Percentiles rank a stretch among this genome's conserved stretches.
Conservation (phyloP, 2,113 vertebrate species). For the Laticauda laticaudata region DNA sequence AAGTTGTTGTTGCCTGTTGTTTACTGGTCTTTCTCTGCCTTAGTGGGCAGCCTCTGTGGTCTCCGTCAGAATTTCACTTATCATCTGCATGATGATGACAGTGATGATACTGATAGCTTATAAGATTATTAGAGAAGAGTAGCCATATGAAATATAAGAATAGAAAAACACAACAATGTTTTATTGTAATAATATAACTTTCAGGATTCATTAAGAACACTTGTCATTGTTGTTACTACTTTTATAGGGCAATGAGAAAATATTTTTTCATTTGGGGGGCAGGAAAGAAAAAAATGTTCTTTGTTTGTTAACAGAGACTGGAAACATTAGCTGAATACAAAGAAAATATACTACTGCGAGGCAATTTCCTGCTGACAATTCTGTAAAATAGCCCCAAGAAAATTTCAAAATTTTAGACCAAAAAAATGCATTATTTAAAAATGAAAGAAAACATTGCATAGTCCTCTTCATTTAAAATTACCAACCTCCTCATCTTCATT, state of each 20-base stretch:
- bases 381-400: neutral
- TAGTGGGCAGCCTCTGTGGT: neutral
- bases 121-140: neutral
- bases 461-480: neutral
- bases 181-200: neutral
- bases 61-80: neutral
- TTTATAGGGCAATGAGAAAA: neutral
- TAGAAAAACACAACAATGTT: neutral
- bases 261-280: neutral
- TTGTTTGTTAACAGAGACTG: neutral
- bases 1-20: neutral
- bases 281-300: neutral
- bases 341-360: neutral
- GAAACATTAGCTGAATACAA: neutral
- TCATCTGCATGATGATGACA: neutral
- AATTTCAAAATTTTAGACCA: neutral
- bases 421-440: neutral
- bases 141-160: neutral
- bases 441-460: neutral
- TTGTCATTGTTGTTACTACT: neutral
- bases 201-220: neutral
- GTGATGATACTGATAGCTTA: neutral
- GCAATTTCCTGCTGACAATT: neutral
- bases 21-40: neutral
- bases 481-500: neutral